Evolutionary conservation across 2,888 invertebrate species (phyloP).

Genomic region (Epistrophella euchroma): DNA sequence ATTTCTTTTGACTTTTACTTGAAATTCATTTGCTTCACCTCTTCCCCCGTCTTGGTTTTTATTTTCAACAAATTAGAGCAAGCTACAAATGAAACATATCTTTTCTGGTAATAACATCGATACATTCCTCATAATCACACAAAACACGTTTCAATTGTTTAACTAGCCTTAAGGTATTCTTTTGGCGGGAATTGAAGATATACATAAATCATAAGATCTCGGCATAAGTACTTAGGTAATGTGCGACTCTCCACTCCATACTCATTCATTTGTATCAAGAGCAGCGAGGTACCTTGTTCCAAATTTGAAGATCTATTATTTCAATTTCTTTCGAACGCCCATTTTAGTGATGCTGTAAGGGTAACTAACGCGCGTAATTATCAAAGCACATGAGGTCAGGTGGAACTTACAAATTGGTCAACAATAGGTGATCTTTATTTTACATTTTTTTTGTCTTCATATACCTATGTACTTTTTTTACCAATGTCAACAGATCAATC

Average conservation of each 20-base stretch:
- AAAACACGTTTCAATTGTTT: conserved; percentile 45
- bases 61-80: conserved; percentile 51
- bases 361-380: neutral
- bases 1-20: conserved; percentile 46
- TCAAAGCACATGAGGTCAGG: conserved; percentile 19
- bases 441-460: neutral
- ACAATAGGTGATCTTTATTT: neutral
- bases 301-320: conserved; percentile 35
- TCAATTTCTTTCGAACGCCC: conserved; percentile 21
- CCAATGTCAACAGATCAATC: conserved; percentile 19
- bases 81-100: neutral
- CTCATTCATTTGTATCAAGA: neutral
- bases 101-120: conserved; percentile 35
- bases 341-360: neutral
- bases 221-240: neutral
- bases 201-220: conserved; percentile 25
- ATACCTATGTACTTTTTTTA: neutral
- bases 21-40: conserved; percentile 11
- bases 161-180: conserved; percentile 38
- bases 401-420: conserved; percentile 36
- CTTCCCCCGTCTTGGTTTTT: conserved; percentile 2
- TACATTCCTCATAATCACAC: conserved; percentile 42
- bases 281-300: conserved; percentile 10
- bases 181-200: conserved; percentile 21
- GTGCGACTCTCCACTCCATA: neutral